Conservation (phyloP, 1,140 invertebrate genomes). For the Sarcophaga peregrina region DNA sequence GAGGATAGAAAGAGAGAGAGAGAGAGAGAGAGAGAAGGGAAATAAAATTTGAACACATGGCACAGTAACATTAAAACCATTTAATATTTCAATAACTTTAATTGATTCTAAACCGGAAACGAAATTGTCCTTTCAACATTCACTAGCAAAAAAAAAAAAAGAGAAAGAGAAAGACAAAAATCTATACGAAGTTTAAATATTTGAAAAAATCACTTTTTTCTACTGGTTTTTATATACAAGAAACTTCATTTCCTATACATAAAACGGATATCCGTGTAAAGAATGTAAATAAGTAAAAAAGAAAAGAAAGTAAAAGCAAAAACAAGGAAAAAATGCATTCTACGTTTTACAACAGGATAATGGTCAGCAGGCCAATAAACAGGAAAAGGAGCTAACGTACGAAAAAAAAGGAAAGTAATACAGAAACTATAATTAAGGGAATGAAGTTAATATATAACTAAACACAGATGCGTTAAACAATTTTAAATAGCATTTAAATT, state of each 20-base stretch:
- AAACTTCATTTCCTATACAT: background rate
- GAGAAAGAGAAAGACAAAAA: background rate
- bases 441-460: background rate
- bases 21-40: background rate
- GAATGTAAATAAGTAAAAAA: background rate
- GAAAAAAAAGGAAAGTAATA: background rate
- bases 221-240: background rate
- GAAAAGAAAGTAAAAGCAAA: background rate
- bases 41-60: background rate
- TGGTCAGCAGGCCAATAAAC: background rate
- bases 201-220: background rate
- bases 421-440: background rate
- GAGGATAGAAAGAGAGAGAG: too few relatives aligned
- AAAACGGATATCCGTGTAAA: slow-evolving; percentile 6
- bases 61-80: background rate
- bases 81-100: slow-evolving; percentile 20
- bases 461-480: background rate
- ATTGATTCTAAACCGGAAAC: slow-evolving; percentile 11
- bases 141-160: background rate
- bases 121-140: background rate
- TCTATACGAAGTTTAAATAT: background rate
- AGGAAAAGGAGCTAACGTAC: background rate
- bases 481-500: too few relatives aligned
- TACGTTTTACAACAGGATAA: background rate
- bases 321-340: too few relatives aligned